Conservation (phyloP, 2,888 invertebrate species). For the Thera obeliscata region DNA sequence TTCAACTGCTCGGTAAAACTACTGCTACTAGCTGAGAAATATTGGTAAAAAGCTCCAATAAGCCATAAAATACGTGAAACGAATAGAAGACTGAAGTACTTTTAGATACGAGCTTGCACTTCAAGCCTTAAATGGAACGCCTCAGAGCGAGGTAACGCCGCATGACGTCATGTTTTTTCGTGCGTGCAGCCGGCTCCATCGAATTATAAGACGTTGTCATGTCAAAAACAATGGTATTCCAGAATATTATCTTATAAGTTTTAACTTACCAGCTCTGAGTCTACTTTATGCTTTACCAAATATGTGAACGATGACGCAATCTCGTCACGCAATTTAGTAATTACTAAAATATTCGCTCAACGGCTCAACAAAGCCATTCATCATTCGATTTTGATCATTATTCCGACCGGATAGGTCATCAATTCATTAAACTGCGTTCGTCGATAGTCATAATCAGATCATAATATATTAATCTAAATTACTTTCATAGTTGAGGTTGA, state of each 20-base stretch:
- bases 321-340: constrained; percentile 32
- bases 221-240: too few species aligned
- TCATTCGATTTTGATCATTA: constrained; percentile 22
- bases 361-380: constrained; percentile 17
- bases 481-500: neutral
- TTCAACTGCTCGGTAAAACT: too few species aligned
- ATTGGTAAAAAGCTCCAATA: too few species aligned
- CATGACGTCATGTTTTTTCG: too few species aligned
- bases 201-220: too few species aligned
- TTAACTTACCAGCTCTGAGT: neutral
- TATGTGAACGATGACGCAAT: constrained; percentile 35
- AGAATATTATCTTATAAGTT: neutral
- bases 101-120: too few species aligned
- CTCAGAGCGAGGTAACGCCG: too few species aligned
- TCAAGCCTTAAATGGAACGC: too few species aligned
- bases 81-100: too few species aligned
- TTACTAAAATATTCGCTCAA: constrained; percentile 17
- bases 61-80: too few species aligned
- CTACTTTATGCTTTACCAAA: constrained; percentile 12
- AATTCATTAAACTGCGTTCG: constrained; percentile 8
- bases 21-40: too few species aligned
- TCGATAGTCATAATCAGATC: neutral
- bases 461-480: neutral
- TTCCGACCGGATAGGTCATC: constrained; percentile 18
- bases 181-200: too few species aligned